Base-by-base conservation (phyloP, 2,797 vertebrate genomes). In the Trematomus bernacchii region DNA sequence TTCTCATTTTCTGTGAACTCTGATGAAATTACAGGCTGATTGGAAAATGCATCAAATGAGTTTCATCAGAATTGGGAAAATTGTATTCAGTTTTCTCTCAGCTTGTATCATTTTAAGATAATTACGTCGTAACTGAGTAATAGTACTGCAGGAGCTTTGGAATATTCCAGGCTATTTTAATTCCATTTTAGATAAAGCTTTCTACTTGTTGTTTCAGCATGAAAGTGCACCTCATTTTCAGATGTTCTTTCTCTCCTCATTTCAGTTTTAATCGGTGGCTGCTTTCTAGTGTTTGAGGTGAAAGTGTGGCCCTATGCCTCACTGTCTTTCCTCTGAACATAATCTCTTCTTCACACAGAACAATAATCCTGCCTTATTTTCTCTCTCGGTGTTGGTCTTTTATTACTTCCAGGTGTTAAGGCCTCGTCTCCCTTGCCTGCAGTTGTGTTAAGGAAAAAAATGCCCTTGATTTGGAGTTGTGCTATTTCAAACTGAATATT, bases 331-430 rank as follows among this genome's bases (percentile, higher is more conserved):
- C 85, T 87, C 88, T 83, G 88, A 93, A 93, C 91, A 90, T 93
- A 94, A 95, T 94, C 92, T 94, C 89, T 91, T 94, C 87, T 87
- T 94, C 91, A 85, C 90, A 93, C 85, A 90, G 86, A 94, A 94
- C 94, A 95, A 94, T 94, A 93, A 92, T 93, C 91, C 93, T 91
- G 85, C 89, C 90, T 91, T 93, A 92, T 93, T 94, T 93, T 93
- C 88, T 93, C 87, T 88, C 88, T 83, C 82, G 84, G 53, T 90
- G 90, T 88, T 90, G 90, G 90, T 79, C 84, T 89, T 94, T 94
- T 94, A 95, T 95, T 94, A 91, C 85, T 94, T 94, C 93, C 94
- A 96, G 94, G 94, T 95, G 94, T 93, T 91, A 93, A 89, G 91
- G 89, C 89, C 84, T 82, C 69, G 79, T 90, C 90, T 92, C 75